Base-by-base conservation (phyloP, 2,113 vertebrate species). In the Macaca mulatta region DNA sequence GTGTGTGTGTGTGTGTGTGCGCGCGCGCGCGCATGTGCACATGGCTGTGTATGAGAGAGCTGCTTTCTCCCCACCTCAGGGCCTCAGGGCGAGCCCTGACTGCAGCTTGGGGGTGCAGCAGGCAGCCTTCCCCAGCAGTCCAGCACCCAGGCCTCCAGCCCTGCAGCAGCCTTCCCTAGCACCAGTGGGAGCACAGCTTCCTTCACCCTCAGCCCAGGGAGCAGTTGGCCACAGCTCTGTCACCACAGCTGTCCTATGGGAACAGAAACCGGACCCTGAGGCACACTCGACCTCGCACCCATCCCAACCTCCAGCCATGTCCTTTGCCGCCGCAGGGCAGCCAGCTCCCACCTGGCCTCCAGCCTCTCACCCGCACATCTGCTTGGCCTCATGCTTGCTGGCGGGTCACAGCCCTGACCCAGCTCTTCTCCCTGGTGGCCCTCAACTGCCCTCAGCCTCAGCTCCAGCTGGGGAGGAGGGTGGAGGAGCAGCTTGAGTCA, bases 151-250 rank as follows among this genome's bases (percentile, higher is more conserved):
- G 14, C 59, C 27, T 6, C 50, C 7, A 27, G 6, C 99, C 96
- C 98, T 89, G 97, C 99, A 99, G 98, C 99, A 99, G 99, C 99
- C 95, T 99, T 99, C 86, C 99, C 98, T 99, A 99, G 98, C 99
- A 99, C 99, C 99, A 99, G 77, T 99, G 99, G 1, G 99, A 99
- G 70, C 99, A 99, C 94, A 99, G 98, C 93, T 99, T 99, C 98
- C 27, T 64, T 64, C 61, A 99, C 98, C 98, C 99, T 99, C 38
- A 99, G 98, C 87, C 99, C 96, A 99, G 98, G 81, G 97, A 98
- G 0, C 99, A 99, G 98, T 99, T 99, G 70, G 99, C 99, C 0
- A 98, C 99, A 0, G 74, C 97, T 97, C 99, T 99, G 97, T 99
- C 99, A 92, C 99, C 98, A 93, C 99, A 99, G 88, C 93, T 93